Evolutionary conservation across 64 coral and sea anemone genomes (phyloP).

Genomic region (Exaiptasia diaphana): DNA sequence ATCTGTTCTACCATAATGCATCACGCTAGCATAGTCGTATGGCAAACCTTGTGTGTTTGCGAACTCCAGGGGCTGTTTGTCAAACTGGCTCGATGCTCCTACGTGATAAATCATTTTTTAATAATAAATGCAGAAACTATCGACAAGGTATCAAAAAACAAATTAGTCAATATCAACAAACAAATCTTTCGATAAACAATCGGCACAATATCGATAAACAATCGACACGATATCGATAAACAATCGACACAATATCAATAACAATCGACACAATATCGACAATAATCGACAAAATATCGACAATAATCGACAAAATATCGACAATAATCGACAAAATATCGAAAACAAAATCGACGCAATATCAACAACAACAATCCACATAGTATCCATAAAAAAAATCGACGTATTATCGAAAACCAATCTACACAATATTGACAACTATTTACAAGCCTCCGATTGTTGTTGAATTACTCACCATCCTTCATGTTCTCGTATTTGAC

Average conservation of each 20-base stretch:
- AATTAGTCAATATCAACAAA: not conserved
- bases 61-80: not conserved
- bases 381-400: too few species aligned
- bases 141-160: not conserved
- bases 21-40: not conserved
- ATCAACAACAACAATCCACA: not conserved
- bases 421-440: too few species aligned
- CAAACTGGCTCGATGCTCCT: not conserved
- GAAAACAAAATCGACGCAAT: not conserved
- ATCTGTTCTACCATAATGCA: not conserved
- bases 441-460: too few species aligned
- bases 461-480: not conserved
- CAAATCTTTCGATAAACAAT: not conserved
- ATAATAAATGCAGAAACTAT: too few species aligned
- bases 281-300: too few species aligned
- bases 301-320: not conserved
- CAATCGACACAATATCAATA: not conserved
- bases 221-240: not conserved
- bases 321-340: not conserved
- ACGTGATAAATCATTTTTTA: too few species aligned
- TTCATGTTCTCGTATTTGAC: constrained; percentile 4
- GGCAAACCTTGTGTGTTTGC: not conserved
- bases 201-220: not conserved
- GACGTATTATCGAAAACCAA: too few species aligned
- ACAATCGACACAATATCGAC: too few species aligned